phyloP scores from a whole-genome alignment of 2,888 invertebrate species.

The Andrena trimmerana region DNA sequence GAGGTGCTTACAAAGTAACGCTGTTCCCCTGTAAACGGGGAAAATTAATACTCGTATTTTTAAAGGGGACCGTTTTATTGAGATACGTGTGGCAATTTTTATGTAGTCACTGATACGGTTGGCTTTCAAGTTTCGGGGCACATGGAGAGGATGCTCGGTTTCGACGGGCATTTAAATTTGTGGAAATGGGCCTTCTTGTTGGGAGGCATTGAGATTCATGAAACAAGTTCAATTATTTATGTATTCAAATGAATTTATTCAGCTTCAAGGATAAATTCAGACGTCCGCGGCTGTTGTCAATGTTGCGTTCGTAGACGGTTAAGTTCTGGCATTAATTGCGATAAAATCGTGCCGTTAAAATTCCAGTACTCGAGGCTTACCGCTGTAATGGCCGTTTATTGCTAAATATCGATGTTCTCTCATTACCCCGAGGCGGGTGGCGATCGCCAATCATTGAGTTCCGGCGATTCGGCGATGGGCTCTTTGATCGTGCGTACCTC shows the following conservation, averaged over 20 bases:
- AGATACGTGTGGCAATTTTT: no score
- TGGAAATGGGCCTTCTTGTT: background rate
- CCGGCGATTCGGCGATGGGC: slow-evolving; percentile 73
- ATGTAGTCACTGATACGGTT: no score
- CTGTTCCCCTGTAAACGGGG: background rate
- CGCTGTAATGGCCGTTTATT: slow-evolving; percentile 55
- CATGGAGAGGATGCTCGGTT: no score
- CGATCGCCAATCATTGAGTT: slow-evolving; percentile 66
- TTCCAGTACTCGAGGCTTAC: slow-evolving; percentile 26
- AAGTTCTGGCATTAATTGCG: slow-evolving; percentile 46
- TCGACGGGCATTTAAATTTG: no score
- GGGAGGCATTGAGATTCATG: background rate
- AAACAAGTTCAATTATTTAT: no score
- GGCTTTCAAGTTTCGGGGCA: no score
- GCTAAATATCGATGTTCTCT: slow-evolving; percentile 67
- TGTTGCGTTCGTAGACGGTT: background rate
- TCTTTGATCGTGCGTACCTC: slow-evolving; percentile 73
- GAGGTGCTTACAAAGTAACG: slow-evolving; percentile 30
- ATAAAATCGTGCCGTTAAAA: slow-evolving; percentile 44
- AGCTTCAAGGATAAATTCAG: background rate
- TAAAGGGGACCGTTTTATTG: background rate
- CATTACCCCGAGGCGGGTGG: slow-evolving; percentile 61
- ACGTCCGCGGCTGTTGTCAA: background rate
- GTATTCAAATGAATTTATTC: no score
- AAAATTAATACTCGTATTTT: slow-evolving; percentile 45